Base-by-base conservation (phyloP, 2,113 vertebrate genomes). In the Rana temporaria region DNA sequence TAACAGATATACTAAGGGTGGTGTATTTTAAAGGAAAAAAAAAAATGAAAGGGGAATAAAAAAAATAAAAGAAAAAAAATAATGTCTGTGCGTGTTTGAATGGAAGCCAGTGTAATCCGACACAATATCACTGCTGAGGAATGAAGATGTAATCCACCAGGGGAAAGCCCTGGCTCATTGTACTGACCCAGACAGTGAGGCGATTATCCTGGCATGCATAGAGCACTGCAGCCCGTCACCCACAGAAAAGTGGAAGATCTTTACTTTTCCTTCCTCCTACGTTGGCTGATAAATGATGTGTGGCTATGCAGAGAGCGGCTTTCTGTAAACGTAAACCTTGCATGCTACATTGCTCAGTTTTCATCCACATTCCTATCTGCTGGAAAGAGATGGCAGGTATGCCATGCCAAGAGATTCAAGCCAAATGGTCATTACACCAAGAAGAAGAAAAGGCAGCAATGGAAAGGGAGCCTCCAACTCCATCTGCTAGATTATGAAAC, bases 211-310 rank as follows among this genome's bases (percentile, higher is more conserved):
- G 68, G 38, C 68, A 70, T 53, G 2, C 22, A 30, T 42, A 34
- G 32, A 68, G 32, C 9, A 14, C n/a, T 53, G 11, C 20, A 60
- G 17, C 5, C 30, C 20, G 14, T 75, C 72, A 73, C 52, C 65
- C 72, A 60, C 56, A 62, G 26, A 60, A 26, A 62, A 75, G 56
- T 75, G 56, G 56, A 62, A 62, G 56, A 22, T 56, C 9, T 42
- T 8, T 8, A 62, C 18, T 20, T 6, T 42, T 18, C 26, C 56
- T 38, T 75, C 56, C 56, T 60, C 56, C 19, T 75, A 59, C 56
- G 20, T n/a, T 20, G 53, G 7, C 19, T 20, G 56, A 62, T 22
- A 60, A 38, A 42, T 56, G 6, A 19, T 4, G 56, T 16, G 26
- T 7, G 22, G 24, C n/a, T 32, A 17, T 18, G 52, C 53, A 57